Evolutionary conservation across 2,113 vertebrate species (phyloP).

Genomic region (Nesogale talazaci): DNA sequence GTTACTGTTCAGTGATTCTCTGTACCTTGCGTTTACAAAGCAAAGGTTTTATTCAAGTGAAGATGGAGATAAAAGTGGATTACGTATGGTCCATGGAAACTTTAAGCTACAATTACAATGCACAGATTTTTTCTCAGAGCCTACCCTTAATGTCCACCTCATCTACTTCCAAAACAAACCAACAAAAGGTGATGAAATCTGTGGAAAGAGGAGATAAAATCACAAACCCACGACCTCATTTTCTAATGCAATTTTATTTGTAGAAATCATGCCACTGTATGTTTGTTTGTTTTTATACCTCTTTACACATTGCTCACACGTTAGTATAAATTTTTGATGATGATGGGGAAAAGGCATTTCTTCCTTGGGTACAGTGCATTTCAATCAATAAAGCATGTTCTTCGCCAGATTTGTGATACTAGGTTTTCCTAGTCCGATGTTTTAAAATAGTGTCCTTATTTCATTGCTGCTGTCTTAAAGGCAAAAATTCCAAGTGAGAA

Average conservation of each 20-base stretch:
- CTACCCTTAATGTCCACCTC: neutral
- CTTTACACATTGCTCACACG: neutral
- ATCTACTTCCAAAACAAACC: neutral
- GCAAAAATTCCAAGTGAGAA: neutral
- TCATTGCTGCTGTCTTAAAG: too few species aligned
- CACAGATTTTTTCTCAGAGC: too few species aligned
- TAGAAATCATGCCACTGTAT: neutral
- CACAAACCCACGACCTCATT: neutral
- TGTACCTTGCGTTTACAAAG: neutral
- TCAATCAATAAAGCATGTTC: too few species aligned
- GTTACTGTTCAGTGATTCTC: neutral
- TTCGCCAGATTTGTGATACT: too few species aligned
- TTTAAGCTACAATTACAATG: neutral
- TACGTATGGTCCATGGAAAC: neutral
- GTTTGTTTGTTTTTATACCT: neutral
- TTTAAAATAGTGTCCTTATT: too few species aligned
- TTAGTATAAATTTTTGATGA: neutral
- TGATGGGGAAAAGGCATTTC: too few species aligned
- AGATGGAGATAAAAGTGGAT: neutral
- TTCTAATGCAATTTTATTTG: constrained; percentile 4
- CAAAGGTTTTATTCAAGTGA: neutral
- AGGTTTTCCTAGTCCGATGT: too few species aligned
- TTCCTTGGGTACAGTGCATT: too few species aligned
- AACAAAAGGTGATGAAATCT: neutral
- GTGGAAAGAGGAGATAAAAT: neutral